Base-by-base conservation (phyloP, 2,888 invertebrate genomes). In the Danaus chrysippus region DNA sequence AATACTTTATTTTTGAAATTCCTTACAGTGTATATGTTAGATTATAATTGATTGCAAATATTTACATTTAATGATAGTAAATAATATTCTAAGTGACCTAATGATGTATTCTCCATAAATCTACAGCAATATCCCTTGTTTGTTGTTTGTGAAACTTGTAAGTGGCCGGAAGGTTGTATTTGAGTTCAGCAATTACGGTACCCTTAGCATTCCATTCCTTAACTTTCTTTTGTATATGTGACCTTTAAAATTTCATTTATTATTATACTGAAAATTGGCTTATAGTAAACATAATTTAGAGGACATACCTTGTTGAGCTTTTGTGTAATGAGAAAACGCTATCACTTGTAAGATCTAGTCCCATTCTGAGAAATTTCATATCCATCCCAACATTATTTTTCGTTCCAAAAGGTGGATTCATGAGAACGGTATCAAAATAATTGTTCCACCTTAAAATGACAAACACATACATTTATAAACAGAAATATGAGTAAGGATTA, bases 331-430 rank as follows among this genome's bases (percentile, higher is more conserved):
- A 98, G 84, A 98, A 99, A n/a, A 99, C 96, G 61, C 94, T 92
- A 59, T 91, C 92, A 46, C 87, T 92, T 34, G 96, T 93, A 41
- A 99, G 82, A 56, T 91, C 83, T 5, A 96, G 84, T 0, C 95
- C 99, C 70, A 90, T 92, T 79, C 94, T 93, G 17, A 99, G 87
- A 86, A 99, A 99, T 70, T 93, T 92, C 92, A 98, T 94, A 82
- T 99, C 99, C 65, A 96, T 93, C 19, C 99, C 99, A 70, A 93
- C 82, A 84, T 98, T 99, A 69, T 95, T 93, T 83, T 99, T 99
- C 0, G 99, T 99, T 1, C 99, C 99, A 92, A 99, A 99, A 0
- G 99, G 99, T 15, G 99, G 99, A 92, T 99, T 99, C 96, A 98
- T 98, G 43, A 99, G 88, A 1, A 98, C 96, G 0, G 97, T 97